Percentiles rank a stretch among this genome's conserved stretches.
phyloP scores from a whole-genome alignment of 2,888 invertebrate species.

The Campoplex capitator region DNA sequence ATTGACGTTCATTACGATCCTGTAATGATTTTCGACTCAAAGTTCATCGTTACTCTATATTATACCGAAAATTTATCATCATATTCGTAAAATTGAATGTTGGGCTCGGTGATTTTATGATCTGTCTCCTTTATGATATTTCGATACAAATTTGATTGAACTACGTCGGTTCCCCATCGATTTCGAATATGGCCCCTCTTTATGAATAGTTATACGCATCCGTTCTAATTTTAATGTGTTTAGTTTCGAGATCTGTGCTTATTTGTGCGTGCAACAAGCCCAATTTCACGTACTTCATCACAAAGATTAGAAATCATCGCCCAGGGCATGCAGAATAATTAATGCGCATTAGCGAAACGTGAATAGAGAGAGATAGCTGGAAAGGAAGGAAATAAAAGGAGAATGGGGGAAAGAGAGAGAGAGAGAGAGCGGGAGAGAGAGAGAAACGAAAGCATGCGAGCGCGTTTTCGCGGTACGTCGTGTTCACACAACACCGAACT shows the following conservation, averaged over 20 bases:
- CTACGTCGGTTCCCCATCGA: neutral
- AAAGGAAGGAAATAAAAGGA: neutral
- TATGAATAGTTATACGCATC: neutral
- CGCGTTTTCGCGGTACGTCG: constrained; percentile 62
- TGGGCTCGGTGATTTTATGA: neutral
- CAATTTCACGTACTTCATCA: constrained; percentile 64
- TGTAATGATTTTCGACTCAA: neutral
- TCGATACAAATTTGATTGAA: neutral
- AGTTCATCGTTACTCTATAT: constrained; percentile 7
- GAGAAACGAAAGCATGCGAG: constrained; percentile 44
- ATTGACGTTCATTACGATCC: neutral
- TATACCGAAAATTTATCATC: neutral
- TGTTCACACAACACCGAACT: constrained; percentile 70
- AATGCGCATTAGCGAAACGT: constrained; percentile 62
- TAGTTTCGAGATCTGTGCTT: neutral
- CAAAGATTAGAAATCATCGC: constrained; percentile 68
- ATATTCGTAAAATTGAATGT: neutral
- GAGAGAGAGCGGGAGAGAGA: constrained; percentile 3
- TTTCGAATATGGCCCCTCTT: neutral
- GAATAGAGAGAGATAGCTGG: neutral
- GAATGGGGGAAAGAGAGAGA: constrained; percentile 7
- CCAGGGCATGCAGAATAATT: constrained; percentile 64
- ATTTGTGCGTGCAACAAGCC: constrained; percentile 40
- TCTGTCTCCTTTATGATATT: neutral
- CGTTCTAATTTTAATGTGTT: neutral